Evolutionary conservation across 2,888 invertebrate species (phyloP).

Genomic region (Synergus umbraculus): DNA sequence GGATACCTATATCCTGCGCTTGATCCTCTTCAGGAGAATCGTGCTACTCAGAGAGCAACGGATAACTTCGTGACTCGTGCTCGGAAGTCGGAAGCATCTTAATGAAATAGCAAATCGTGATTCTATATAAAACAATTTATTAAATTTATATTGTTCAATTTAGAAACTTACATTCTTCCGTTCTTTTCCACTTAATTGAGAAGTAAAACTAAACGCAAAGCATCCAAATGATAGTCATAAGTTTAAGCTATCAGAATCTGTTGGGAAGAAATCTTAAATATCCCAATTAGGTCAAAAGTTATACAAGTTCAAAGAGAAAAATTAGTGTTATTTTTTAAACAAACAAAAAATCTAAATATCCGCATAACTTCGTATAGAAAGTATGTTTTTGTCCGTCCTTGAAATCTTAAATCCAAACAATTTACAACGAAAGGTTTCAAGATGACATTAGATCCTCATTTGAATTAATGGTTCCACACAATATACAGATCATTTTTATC

Average conservation of each 20-base stretch:
- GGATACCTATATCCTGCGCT: background rate
- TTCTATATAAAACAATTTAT: background rate
- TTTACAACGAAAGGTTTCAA: background rate
- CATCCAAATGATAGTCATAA: no score
- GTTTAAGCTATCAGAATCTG: no score
- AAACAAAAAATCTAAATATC: no score
- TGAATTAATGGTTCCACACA: background rate
- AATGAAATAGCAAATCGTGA: constrained; percentile 5
- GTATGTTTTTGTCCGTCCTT: background rate
- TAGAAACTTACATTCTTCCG: background rate
- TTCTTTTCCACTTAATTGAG: background rate
- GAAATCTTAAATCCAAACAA: background rate
- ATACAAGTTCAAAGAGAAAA: no score
- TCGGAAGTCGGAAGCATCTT: constrained; percentile 7
- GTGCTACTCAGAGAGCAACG: background rate
- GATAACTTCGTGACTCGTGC: constrained; percentile 19
- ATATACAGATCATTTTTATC: background rate
- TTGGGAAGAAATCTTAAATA: no score
- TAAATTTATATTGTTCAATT: background rate
- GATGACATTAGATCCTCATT: background rate
- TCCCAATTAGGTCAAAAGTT: no score
- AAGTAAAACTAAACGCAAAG: background rate
- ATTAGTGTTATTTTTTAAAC: no score
- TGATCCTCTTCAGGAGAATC: constrained; percentile 24
- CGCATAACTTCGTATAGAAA: no score